A percentile compares a stretch with the other conserved stretches of the same genome.
These are phyloP conservation scores for Procambarus virginalis DNA, from an alignment of 1,140 invertebrate genomes.

Conservation along the genomic window DNA sequence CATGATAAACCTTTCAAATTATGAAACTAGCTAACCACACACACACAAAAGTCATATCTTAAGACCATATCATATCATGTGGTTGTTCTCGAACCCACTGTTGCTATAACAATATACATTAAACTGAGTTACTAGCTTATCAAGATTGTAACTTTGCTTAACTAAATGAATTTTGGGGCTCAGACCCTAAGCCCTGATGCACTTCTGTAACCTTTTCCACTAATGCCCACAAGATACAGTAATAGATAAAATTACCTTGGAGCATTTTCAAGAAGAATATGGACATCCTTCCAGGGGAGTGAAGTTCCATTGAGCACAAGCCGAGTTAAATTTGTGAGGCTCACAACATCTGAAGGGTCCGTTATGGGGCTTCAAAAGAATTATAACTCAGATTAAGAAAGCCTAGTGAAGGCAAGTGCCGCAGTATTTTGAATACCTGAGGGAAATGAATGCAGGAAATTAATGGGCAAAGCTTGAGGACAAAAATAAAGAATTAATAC, in stretches of 20 bases:
- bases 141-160: no score
- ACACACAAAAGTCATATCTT: background rate
- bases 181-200: no score
- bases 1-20: background rate
- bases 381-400: constrained; percentile 68
- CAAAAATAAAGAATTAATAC: no score
- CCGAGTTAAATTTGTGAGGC: constrained; percentile 56
- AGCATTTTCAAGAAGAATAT: constrained; percentile 58
- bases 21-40: background rate
- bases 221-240: no score
- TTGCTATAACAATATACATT: no score
- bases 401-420: constrained; percentile 47
- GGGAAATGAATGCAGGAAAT: background rate
- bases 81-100: no score
- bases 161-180: no score
- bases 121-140: no score
- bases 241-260: constrained; percentile 41
- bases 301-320: constrained; percentile 65
- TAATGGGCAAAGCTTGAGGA: no score
- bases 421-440: constrained; percentile 69
- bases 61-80: background rate
- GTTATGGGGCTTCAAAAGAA: constrained; percentile 57
- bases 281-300: constrained; percentile 66
- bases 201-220: no score
- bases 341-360: constrained; percentile 32